A percentile compares a stretch with the other conserved stretches of the same genome.
Conservation (phyloP, 2,113 vertebrate genomes). For the Sinosuthora webbiana region DNA sequence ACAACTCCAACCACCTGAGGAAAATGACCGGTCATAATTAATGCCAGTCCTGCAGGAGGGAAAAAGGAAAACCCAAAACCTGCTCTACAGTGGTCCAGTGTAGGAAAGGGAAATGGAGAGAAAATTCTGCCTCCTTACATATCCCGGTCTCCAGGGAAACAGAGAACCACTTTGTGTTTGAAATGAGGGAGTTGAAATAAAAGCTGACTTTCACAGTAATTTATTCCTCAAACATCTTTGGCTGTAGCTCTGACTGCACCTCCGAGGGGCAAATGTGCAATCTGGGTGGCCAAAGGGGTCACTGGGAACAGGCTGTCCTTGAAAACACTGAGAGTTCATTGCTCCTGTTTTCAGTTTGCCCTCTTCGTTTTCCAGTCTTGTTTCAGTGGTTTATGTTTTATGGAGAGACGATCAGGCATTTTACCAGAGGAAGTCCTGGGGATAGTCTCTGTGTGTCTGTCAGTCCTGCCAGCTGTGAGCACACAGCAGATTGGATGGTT, state of each 20-base stretch:
- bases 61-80: background rate
- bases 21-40: fast-evolving
- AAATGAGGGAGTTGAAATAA: slow-evolving; percentile 16
- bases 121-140: background rate
- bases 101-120: background rate
- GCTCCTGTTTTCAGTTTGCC: background rate
- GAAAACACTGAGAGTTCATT: background rate
- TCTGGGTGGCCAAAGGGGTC: background rate
- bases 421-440: background rate
- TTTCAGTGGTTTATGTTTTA: background rate
- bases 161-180: background rate
- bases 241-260: background rate
- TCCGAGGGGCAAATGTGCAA: background rate
- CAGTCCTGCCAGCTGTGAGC: background rate
- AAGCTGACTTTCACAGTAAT: background rate
- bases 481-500: background rate
- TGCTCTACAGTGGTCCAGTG: background rate
- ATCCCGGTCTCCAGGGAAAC: slow-evolving; percentile 30
- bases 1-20: fast-evolving
- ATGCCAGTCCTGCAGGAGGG: background rate
- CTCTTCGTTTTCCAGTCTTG: background rate
- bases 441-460: background rate
- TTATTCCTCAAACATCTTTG: background rate
- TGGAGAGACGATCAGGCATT: background rate
- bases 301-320: background rate